Percentiles rank a stretch among this genome's conserved stretches.
Evolutionary conservation across 2,113 vertebrate genomes (phyloP).

Genomic region (Bungarus multicinctus): DNA sequence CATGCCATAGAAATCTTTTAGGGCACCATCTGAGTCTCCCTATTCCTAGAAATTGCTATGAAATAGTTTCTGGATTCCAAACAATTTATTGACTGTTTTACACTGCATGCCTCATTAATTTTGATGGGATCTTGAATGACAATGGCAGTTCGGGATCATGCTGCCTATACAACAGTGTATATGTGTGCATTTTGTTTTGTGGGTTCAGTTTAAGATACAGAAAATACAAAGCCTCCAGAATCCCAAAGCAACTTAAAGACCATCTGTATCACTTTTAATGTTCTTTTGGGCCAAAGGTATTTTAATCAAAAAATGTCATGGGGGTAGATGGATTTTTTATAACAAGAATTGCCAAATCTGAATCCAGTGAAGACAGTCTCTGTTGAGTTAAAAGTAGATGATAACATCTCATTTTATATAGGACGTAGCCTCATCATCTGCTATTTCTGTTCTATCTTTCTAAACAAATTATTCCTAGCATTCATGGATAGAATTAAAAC

Average conservation of each 20-base stretch:
- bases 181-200: slow-evolving; percentile 23
- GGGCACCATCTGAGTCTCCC: not conserved
- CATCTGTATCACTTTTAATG: not conserved
- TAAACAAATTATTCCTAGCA: not conserved
- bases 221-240: slow-evolving; percentile 31
- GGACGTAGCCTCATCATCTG: not conserved
- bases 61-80: not conserved
- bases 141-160: not conserved
- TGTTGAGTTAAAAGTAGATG: not conserved
- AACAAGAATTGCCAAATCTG: not conserved
- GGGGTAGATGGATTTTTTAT: not conserved
- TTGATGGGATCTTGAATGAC: not conserved
- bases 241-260: not conserved
- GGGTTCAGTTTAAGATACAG: slow-evolving; percentile 34
- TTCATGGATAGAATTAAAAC: not conserved
- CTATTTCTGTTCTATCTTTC: not conserved
- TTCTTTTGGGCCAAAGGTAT: not conserved
- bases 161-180: slow-evolving; percentile 9
- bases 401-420: not conserved
- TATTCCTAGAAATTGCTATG: not conserved
- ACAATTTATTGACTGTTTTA: not conserved
- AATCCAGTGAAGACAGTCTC: not conserved
- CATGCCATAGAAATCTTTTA: not conserved
- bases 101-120: not conserved
- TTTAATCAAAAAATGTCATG: not conserved